Evolutionary conservation across 2,888 invertebrate genomes (phyloP), one percentile per base, ranked within the genome.

Genomic region (Allacma fusca): DNA sequence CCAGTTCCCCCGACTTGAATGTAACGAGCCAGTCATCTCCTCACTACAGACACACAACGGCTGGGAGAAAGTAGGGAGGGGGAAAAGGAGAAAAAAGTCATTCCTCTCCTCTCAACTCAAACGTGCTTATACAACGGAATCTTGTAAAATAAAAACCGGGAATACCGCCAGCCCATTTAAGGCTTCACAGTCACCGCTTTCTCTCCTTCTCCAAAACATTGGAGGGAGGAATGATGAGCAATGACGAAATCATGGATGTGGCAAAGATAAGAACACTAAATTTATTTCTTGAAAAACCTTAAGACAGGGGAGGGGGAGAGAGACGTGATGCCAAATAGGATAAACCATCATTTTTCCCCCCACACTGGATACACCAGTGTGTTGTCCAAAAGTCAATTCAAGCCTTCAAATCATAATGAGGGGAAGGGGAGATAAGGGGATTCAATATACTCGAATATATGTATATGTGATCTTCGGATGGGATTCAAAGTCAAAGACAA

Each of bases 71-170:
- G 23, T 9, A 68, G 19, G 43, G 24, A 21, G 44, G 43, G 70
- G 43, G 34, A 43, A 16, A 70, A 44, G 1, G 21, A 44, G 43
- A 29, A 43, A 43, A 12, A 57, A 71, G 71, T 26, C 71, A 1
- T 50, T 71, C 50, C 16, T n/a, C 13, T 69, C 43, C 69, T n/a
- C 7, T 9, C 21, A 69, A 44, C 12, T 16, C 12, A 70, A 44
- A 70, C 50, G 26, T 28, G 21, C 34, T 7, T 34, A 34, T 4
- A 34, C 34, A 9, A 43, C 21, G 21, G 24, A 71, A 71, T 26
- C 71, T 71, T 71, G 44, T 71, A 50, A 71, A 50, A 50, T 57
- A 24, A 50, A 69, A 50, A 71, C 16, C 50, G 71, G 28, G 71
- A 71, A 71, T 9, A 19, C 57, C 9, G 71, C 71, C 71, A 50